Evolutionary conservation across 2,888 invertebrate genomes (phyloP), one percentile per base, ranked within the genome.

Genomic region (Drosophila prolongata): DNA sequence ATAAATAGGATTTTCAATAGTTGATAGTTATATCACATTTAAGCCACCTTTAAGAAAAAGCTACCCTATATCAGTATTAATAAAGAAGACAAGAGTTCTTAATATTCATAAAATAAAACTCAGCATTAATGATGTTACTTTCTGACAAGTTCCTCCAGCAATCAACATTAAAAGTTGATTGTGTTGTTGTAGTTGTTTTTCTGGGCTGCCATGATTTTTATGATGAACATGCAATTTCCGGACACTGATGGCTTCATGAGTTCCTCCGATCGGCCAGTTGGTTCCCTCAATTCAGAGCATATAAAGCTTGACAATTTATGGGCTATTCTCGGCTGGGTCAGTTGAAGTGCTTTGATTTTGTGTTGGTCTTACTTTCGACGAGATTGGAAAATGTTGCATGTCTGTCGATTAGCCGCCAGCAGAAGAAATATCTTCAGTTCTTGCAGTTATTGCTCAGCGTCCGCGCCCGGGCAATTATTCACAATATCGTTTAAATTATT

Each of bases 401-500:
- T 61, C 65, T 53, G 61, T 70, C 77, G 82, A 79, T 69, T 77
- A 73, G 87, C 86, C 82, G 75, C 77, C 50, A 52, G 82, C 85
- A 69, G 59, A 42, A 50, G 87, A 79, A 73, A 72, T 50, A 65
- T 65, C 68, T 52, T 57, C 35, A 52, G 65, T 49, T 55, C 50
- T n/a, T 47, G 54, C 67, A 61, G 30, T 14, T 34, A 47, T 47
- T 47, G 47, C 14, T 11, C 14, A 47, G 65, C 49, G 49, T 49
- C 55, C 40, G 53, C 54, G 73, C 66, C 16, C 57, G 53, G 9
- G 64, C 78, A 86, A 83, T 88, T 87, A 87, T 82, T 82, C 86
- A 87, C 72, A 75, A 84, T 81, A 72, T 58, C 69, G 60, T 64
- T 75, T 77, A 85, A 85, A 71, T 75, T 77, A 87, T 82, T 58